Conservation (phyloP, 2,888 invertebrate genomes). For the Aspidiotus destructor region DNA sequence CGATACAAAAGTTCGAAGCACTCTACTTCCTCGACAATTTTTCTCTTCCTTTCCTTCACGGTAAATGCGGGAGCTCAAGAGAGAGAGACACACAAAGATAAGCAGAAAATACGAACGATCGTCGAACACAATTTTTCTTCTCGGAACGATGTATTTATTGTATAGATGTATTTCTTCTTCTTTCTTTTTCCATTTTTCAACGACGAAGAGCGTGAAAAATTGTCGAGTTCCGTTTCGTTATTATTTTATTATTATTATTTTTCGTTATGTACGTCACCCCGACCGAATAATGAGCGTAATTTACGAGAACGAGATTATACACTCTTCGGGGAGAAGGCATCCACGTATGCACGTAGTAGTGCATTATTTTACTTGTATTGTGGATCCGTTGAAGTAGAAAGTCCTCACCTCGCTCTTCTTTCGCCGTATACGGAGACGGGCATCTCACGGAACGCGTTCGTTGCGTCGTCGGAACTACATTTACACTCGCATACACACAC, state of each 20-base stretch:
- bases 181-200: neutral
- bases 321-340: neutral
- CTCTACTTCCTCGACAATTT: too few relatives aligned
- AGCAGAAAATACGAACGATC: too few relatives aligned
- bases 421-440: neutral
- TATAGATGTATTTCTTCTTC: neutral
- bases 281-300: conserved; percentile 4
- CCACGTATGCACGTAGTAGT: neutral
- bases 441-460: neutral
- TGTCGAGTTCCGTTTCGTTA: conserved; percentile 4
- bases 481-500: neutral
- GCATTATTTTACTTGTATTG: too few relatives aligned
- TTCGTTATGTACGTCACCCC: conserved; percentile 4
- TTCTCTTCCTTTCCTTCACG: too few relatives aligned
- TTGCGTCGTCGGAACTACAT: neutral
- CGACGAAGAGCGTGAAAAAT: conserved; percentile 3
- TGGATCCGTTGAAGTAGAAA: conserved; percentile 3
- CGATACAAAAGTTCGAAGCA: too few relatives aligned
- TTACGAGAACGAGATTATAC: neutral
- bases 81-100: too few relatives aligned
- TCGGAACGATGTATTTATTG: too few relatives aligned
- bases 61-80: too few relatives aligned
- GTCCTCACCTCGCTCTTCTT: neutral
- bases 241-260: conserved; percentile 4
- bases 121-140: too few relatives aligned